These are phyloP conservation scores for Seriola rivoliana DNA, from an alignment of 2,113 vertebrate genomes.

Conservation along the genomic window DNA sequence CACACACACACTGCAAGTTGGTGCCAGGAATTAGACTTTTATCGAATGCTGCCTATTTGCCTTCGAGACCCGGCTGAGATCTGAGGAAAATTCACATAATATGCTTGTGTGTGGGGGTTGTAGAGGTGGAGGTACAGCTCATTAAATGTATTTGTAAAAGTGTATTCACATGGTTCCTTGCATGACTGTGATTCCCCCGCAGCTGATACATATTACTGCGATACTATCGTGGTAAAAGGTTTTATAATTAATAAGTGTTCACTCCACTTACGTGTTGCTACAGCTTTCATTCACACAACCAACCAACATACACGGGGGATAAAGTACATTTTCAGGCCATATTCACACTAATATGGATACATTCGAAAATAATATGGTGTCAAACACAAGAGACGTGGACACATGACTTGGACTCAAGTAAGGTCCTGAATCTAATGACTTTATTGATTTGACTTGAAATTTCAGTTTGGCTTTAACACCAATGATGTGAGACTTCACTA, in stretches of 20 bases:
- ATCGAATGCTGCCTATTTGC: neutral
- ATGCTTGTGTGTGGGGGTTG: neutral
- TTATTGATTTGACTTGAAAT: neutral
- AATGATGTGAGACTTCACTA: neutral
- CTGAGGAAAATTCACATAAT: neutral
- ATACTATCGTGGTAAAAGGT: constrained; percentile 15
- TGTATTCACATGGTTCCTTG: neutral
- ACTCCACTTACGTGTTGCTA: neutral
- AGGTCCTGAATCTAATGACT: too few species aligned
- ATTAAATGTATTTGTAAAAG: constrained; percentile 22
- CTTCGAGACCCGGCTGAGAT: neutral
- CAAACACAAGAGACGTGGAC: too few species aligned
- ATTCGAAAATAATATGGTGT: neutral
- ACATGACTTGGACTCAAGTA: too few species aligned
- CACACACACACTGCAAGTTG: neutral
- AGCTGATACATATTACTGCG: constrained; percentile 28
- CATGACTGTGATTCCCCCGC: neutral
- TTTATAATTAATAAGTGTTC: constrained; percentile 29
- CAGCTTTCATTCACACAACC: neutral
- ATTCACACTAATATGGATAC: neutral
- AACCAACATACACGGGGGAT: neutral
- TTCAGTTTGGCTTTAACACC: neutral
- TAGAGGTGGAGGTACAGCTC: neutral
- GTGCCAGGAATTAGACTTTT: neutral
- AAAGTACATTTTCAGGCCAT: neutral